Evolutionary conservation across 1,140 invertebrate species (phyloP).

Genomic region (Diachasmimorpha longicaudata): DNA sequence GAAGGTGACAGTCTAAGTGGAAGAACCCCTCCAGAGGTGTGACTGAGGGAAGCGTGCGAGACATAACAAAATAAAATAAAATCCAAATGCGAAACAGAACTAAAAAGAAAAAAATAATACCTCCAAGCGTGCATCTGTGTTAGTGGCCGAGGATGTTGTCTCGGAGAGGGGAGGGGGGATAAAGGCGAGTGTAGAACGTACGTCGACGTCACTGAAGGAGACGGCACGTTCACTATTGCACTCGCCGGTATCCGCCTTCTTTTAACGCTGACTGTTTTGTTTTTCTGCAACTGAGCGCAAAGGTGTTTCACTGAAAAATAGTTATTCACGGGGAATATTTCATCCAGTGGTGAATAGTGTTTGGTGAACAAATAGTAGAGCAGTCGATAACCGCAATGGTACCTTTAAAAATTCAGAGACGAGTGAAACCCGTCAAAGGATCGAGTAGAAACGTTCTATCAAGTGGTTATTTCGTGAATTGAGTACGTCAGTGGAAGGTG

Average conservation of each 20-base stretch:
- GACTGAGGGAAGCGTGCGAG: neutral
- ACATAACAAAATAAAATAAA: slow-evolving; percentile 20
- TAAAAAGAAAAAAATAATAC: neutral
- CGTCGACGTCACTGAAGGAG: slow-evolving; percentile 39
- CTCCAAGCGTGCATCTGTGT: neutral
- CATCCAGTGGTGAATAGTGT: neutral
- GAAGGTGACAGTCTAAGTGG: slow-evolving; percentile 24
- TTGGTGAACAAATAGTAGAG: neutral
- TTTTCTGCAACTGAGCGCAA: neutral
- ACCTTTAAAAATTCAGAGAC: neutral
- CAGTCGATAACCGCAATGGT: neutral
- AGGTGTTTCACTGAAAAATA: neutral
- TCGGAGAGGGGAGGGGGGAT: slow-evolving; percentile 23
- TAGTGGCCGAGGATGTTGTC: neutral
- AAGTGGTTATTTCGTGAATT: neutral
- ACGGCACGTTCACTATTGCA: slow-evolving; percentile 25
- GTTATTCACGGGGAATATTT: neutral
- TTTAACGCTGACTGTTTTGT: slow-evolving; percentile 17
- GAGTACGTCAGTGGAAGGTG: neutral
- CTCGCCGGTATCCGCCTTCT: slow-evolving; percentile 12
- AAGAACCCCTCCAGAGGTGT: neutral
- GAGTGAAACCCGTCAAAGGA: neutral
- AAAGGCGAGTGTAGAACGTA: slow-evolving; percentile 33
- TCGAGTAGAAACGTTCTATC: neutral
- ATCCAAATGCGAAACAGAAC: slow-evolving; percentile 3